Percentiles rank a stretch among this genome's conserved stretches.
These are phyloP conservation scores for Stenodera caucasica DNA, from an alignment of 2,888 invertebrate species.

Conservation along the genomic window DNA sequence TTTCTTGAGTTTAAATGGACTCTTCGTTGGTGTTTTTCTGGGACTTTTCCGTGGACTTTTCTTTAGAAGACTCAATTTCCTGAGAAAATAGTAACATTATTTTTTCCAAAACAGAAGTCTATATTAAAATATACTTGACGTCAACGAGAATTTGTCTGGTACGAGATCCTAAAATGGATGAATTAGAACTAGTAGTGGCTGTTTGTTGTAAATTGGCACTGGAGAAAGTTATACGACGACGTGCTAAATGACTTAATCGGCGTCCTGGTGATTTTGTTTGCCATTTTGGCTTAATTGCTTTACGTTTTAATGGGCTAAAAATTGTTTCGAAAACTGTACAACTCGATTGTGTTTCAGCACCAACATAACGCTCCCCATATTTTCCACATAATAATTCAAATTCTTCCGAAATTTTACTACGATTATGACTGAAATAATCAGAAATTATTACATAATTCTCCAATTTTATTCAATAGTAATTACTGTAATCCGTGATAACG, in stretches of 20 bases:
- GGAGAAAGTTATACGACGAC: conserved; percentile 74
- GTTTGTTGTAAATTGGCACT: conserved; percentile 64
- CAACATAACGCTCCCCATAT: conserved; percentile 71
- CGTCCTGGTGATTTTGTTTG: conserved; percentile 71
- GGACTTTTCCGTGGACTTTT: conserved; percentile 47
- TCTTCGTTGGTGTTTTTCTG: conserved; percentile 54
- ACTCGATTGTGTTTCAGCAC: conserved; percentile 73
- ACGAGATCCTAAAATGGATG: conserved; percentile 51
- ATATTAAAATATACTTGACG: conserved; percentile 59
- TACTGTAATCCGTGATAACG: conserved; percentile 74
- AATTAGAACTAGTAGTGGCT: conserved; percentile 40
- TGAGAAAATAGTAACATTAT: conserved; percentile 29
- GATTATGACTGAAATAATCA: conserved; percentile 73
- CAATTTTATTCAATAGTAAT: too few relatives aligned
- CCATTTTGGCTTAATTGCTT: conserved; percentile 57
- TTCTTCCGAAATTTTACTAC: conserved; percentile 69
- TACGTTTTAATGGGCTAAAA: conserved; percentile 64
- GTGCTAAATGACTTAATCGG: conserved; percentile 75
- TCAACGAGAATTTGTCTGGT: conserved; percentile 66
- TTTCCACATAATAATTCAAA: conserved; percentile 68
- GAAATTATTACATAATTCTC: too few relatives aligned
- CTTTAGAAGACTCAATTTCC: conserved; percentile 52
- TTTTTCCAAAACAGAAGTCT: not conserved
- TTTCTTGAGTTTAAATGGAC: conserved; percentile 57
- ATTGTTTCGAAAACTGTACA: conserved; percentile 64